Base-by-base conservation (phyloP, 2,888 invertebrate genomes). In the Crematogaster levior region DNA sequence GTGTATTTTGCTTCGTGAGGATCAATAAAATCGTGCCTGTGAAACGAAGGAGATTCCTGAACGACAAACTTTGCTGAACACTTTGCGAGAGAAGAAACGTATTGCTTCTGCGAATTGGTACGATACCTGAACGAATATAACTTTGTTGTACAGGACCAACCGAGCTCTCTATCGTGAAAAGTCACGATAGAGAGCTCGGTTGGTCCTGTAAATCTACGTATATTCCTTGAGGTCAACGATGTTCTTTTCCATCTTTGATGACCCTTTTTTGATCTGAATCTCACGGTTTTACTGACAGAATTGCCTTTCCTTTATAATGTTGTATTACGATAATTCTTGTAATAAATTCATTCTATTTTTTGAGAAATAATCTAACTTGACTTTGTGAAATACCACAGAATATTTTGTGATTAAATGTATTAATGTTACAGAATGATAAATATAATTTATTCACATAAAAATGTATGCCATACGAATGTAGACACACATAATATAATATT, bases 1-100 rank as follows among this genome's bases (percentile, higher is more conserved):
- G 51, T 34, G 15, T 48, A 30, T 37, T 53, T 37, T 61, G 37
- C 24, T 51, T 72, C 73, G 46, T 51, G 56, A 51, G 46, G 77
- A 86, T 82, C 70, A 81, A 82, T 86, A 63, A 63, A 48, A 81
- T 83, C 70, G 51, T 61, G 40, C 12, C 27, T 63, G 63, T 34
- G 48, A 43, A 63, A 51, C 58, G 43, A 61, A 58, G 61, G 48
- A 30, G 34, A 30, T 72, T 70, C 37, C 53, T 21, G 77, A 75
- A 70, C 18, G 43, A 58, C 34, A 34, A 70, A 75, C 37, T 37
- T 61, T 37, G 30, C 21, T 30, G 51, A 30, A 48, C 48, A 40
- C 48, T 48, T 58, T 3, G 34, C n/a, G 34, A 53, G 24, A 40
- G 30, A 70, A 21, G 43, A 56, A 34, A 34, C 68, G 21, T 51